A percentile compares a stretch with the other conserved stretches of the same genome.
Conservation (phyloP, 2,888 invertebrate genomes). For the Achlya flavicornis region DNA sequence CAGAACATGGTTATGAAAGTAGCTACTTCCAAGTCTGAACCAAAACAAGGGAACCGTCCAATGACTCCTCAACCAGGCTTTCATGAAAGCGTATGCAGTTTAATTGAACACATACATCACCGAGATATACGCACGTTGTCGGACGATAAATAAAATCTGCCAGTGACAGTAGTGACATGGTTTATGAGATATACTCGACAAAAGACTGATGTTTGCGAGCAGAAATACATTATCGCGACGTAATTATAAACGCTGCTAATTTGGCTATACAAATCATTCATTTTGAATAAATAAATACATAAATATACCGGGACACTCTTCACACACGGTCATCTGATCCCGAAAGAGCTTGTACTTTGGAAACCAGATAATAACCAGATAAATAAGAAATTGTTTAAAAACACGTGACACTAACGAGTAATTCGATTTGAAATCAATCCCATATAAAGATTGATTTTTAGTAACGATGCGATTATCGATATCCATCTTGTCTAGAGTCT, state of each 20-base stretch:
- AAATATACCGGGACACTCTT: no score
- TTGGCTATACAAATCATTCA: not conserved
- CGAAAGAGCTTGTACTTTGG: no score
- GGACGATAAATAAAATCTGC: not conserved
- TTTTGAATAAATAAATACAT: not conserved
- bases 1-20: no score
- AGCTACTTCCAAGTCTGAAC: no score
- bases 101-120: constrained; percentile 10
- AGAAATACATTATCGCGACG: constrained; percentile 2
- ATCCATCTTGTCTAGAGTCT: no score
- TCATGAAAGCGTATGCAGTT: not conserved
- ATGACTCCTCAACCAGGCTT: not conserved
- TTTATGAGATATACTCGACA: constrained; percentile 8
- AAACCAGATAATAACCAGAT: no score
- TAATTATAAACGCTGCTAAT: not conserved
- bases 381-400: no score
- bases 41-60: not conserved
- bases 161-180: constrained; percentile 1
- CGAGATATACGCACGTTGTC: not conserved
- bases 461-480: no score
- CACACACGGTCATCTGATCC: no score
- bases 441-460: no score
- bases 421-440: no score
- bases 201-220: not conserved
- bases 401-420: no score